Evolutionary conservation across 2,888 invertebrate species (phyloP), one percentile per base, ranked within the genome.

Genomic region (Drosophila cracens): DNA sequence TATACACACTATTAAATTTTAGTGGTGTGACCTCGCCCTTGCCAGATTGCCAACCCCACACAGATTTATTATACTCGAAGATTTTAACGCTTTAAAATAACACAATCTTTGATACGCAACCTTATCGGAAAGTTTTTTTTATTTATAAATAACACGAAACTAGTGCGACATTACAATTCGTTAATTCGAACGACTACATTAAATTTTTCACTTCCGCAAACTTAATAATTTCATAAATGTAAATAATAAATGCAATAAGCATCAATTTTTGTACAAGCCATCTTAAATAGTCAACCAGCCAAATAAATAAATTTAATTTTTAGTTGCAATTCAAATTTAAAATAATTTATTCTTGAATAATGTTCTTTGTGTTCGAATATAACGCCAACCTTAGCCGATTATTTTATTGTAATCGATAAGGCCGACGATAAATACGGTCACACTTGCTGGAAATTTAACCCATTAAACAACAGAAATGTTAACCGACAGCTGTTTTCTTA

Each of bases 11-110:
- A 43, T 34, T 27, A 43, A 40, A 29, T 13, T 21, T 65, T 11
- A 16, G n/a, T 62, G 33, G 46, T 33, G 33, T 4, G 61, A 70
- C 74, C 77, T 77, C 78, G 78, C 66, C 61, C 78, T 78, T 78
- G 70, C 48, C n/a, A 25, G 36, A 51, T 64, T 74, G 70, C 64
- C 74, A 76, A 36, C 16, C 11, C 13, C 46, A 60, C 21, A 52
- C 6, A 54, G 11, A 33, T 34, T 7, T 31, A 4, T 10, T 7
- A 13, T 48, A 31, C 4, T 46, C 13, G 18, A 48, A 43, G 2
- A 11, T 16, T 36, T 21, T 1, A 6, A 10, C 21, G 1, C 18
- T 18, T 49, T 27, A 51, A 67, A 31, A 29, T 49, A 61, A 52
- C 54, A 63, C 58, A 53, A 18, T 11, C 49, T 25, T 27, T 57